Percentiles rank a stretch among this genome's conserved stretches.
phyloP scores from a whole-genome alignment of 2,888 invertebrate genomes.

The Drosophila cognata region DNA sequence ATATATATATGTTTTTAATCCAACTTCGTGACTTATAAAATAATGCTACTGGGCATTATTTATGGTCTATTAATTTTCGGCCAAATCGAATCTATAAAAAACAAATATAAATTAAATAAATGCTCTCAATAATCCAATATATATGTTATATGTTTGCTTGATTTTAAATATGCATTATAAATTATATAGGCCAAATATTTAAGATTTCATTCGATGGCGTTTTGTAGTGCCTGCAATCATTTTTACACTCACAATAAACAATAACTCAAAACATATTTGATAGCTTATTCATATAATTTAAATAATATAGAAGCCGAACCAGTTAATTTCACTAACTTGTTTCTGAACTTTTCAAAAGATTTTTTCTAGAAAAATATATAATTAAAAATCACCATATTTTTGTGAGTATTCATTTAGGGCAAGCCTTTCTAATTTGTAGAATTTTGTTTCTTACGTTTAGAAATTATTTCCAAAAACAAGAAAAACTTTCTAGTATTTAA shows the following conservation, averaged over 20 bases:
- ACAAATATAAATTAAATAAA: constrained; percentile 8
- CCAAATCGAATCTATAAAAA: constrained; percentile 38
- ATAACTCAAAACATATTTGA: no score
- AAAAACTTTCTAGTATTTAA: background rate
- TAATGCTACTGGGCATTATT: constrained; percentile 4
- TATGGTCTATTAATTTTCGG: constrained; percentile 14
- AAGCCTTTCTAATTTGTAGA: background rate
- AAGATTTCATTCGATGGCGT: constrained; percentile 39
- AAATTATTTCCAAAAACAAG: background rate
- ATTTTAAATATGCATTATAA: constrained; percentile 64
- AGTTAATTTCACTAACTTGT: background rate
- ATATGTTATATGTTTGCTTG: constrained; percentile 22
- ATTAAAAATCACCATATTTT: background rate
- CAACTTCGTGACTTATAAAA: constrained; percentile 1
- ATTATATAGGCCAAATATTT: constrained; percentile 56
- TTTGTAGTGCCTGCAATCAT: constrained; percentile 24
- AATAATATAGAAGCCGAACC: background rate
- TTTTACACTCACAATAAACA: background rate
- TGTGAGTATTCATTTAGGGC: background rate
- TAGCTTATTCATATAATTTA: background rate
- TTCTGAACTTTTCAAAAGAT: no score
- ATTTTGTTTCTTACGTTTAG: background rate
- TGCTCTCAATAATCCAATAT: constrained; percentile 22
- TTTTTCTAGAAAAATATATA: no score
- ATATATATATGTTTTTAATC: background rate